Evolutionary conservation across 2,888 invertebrate species (phyloP).

Genomic region (Machimus atricapillus): DNA sequence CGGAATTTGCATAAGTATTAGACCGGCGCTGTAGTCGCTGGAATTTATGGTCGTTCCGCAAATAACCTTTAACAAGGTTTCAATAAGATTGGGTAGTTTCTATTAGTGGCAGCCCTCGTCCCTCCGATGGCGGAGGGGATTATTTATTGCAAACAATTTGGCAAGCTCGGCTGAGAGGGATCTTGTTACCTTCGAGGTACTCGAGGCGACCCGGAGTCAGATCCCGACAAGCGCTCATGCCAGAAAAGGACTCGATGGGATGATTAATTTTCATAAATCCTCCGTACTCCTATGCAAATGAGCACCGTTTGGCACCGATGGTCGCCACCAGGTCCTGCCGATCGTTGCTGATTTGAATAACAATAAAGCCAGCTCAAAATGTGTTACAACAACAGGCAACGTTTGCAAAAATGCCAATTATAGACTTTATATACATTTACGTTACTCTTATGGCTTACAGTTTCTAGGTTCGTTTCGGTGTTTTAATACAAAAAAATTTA

Average conservation of each 20-base stretch:
- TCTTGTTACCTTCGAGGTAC: conserved; percentile 35
- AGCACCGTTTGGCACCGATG: conserved; percentile 16
- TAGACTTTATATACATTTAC: not conserved
- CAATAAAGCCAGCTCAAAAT: not conserved
- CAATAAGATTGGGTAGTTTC: conserved; percentile 42
- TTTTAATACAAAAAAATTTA: no score
- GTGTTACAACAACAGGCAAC: not conserved
- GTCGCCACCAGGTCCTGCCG: not conserved
- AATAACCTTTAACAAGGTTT: conserved; percentile 46
- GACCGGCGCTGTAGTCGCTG: conserved; percentile 34
- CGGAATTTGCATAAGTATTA: conserved; percentile 45
- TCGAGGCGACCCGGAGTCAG: conserved; percentile 10
- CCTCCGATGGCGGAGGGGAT: not conserved
- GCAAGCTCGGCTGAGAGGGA: not conserved
- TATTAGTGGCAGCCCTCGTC: not conserved
- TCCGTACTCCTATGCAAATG: conserved; percentile 11
- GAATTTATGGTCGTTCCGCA: conserved; percentile 44
- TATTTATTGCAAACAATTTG: conserved; percentile 42
- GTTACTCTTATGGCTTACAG: no score
- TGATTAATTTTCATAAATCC: conserved; percentile 42
- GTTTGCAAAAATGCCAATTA: not conserved
- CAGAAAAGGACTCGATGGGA: conserved; percentile 32
- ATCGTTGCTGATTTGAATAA: not conserved
- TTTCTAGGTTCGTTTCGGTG: no score
- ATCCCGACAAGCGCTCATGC: conserved; percentile 27